Conservation (phyloP, 2,113 vertebrate genomes). For the Machaerirhynchus nigripectus region DNA sequence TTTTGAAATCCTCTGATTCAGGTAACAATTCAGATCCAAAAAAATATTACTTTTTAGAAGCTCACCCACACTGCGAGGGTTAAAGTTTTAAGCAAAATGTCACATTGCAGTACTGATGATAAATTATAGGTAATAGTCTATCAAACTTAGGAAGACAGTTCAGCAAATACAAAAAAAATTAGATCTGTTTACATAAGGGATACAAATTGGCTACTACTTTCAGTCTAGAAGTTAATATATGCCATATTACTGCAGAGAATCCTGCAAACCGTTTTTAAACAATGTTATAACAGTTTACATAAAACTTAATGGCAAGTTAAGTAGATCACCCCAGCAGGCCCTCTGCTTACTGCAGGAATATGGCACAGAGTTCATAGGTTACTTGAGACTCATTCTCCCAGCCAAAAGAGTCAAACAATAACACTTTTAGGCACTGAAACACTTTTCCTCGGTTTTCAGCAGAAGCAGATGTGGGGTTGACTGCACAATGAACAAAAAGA, state of each 20-base stretch:
- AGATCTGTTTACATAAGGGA: not conserved
- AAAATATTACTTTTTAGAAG: not conserved
- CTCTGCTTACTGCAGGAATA: slow-evolving; percentile 19
- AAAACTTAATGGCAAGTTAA: slow-evolving; percentile 52
- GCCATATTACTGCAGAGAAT: not conserved
- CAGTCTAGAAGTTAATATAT: not conserved
- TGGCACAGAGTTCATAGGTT: slow-evolving; percentile 44
- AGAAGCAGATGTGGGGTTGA: slow-evolving; percentile 41
- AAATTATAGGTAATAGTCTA: not conserved
- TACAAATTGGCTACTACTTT: slow-evolving; percentile 23
- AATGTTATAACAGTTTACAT: slow-evolving; percentile 38
- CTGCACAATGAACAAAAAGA: slow-evolving; percentile 4
- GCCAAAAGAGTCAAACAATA: slow-evolving; percentile 46
- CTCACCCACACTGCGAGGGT: not conserved
- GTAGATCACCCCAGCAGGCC: slow-evolving; percentile 11
- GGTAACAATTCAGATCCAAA: not conserved
- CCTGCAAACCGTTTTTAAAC: not conserved
- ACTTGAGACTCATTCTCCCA: slow-evolving; percentile 29
- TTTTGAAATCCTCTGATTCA: slow-evolving; percentile 17
- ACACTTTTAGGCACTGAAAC: slow-evolving; percentile 26
- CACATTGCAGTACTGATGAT: not conserved
- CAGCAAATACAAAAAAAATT: not conserved
- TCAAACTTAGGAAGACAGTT: not conserved
- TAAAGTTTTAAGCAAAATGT: not conserved
- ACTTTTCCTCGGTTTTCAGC: slow-evolving; percentile 24